Conservation (phyloP, 2,797 vertebrate genomes). For the Falco novaeseelandiae region DNA sequence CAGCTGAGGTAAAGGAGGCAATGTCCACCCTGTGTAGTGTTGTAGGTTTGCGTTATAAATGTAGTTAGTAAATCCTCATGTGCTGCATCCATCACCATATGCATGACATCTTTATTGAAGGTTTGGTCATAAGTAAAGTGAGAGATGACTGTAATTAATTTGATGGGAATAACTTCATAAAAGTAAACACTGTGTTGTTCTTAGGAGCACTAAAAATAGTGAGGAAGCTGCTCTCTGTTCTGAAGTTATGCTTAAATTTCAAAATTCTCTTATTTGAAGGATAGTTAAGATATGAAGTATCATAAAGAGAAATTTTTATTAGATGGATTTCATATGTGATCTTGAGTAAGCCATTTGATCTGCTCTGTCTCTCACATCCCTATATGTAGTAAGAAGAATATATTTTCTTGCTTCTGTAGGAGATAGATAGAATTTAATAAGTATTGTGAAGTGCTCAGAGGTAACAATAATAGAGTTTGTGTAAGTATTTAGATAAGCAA, state of each 20-base stretch:
- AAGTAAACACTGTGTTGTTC: not conserved
- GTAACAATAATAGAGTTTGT: not conserved
- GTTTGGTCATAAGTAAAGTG: not conserved
- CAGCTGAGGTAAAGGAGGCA: not conserved
- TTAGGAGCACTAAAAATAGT: not conserved
- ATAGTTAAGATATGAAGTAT: not conserved
- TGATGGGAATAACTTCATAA: not conserved
- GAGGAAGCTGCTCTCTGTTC: not conserved
- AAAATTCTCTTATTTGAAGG: not conserved
- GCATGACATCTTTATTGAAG: not conserved
- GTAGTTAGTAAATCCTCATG: not conserved
- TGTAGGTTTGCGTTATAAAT: accelerated
- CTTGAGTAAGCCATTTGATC: not conserved
- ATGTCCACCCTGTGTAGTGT: accelerated
- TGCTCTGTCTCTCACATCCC: not conserved
- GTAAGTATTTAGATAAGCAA: not conserved
- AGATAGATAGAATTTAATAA: not conserved
- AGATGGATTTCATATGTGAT: not conserved
- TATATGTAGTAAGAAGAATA: not conserved
- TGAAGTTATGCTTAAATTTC: not conserved
- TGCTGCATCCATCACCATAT: not conserved
- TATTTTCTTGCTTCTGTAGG: not conserved
- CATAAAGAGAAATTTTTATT: not conserved
- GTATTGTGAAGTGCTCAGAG: not conserved
- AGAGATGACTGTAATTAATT: not conserved